Conservation (phyloP, 2,113 vertebrate species). For the Sander vitreus region DNA sequence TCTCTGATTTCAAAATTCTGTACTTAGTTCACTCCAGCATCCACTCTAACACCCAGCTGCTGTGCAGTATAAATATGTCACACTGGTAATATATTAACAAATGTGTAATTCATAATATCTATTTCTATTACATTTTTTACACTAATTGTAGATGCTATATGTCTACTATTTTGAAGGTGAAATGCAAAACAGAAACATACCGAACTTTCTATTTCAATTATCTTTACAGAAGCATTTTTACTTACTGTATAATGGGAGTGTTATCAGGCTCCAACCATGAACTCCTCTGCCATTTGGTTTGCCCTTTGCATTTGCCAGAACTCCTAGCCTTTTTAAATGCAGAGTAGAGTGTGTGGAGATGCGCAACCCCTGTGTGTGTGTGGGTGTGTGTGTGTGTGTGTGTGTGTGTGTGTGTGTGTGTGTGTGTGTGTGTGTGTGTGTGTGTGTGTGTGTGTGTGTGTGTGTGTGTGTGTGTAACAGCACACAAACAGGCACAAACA, state of each 20-base stretch:
- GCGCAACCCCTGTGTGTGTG: constrained; percentile 16
- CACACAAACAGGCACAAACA: constrained; percentile 51
- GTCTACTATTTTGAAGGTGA: constrained; percentile 26
- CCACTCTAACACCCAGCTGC: neutral
- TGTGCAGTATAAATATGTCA: neutral
- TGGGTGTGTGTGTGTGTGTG: neutral
- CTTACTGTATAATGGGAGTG: constrained; percentile 41
- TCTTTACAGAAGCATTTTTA: constrained; percentile 18
- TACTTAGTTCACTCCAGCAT: neutral
- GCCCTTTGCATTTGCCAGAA: constrained; percentile 62
- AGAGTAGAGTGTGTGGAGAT: constrained; percentile 42
- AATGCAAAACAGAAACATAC: constrained; percentile 36
- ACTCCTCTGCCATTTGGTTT: constrained; percentile 62
- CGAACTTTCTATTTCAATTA: constrained; percentile 18
- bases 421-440: neutral
- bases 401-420: constrained; percentile 1
- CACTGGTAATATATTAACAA: neutral
- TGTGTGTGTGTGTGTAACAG: neutral
- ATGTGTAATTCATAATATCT: neutral
- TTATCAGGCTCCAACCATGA: constrained; percentile 51
- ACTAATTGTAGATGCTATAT: neutral
- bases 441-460: neutral
- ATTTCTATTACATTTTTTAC: too few species aligned
- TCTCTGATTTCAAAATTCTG: neutral
- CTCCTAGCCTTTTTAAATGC: constrained; percentile 61